Evolutionary conservation across 2,888 invertebrate genomes (phyloP), one percentile per base, ranked within the genome.

Genomic region (Gymnosoma rotundatum): DNA sequence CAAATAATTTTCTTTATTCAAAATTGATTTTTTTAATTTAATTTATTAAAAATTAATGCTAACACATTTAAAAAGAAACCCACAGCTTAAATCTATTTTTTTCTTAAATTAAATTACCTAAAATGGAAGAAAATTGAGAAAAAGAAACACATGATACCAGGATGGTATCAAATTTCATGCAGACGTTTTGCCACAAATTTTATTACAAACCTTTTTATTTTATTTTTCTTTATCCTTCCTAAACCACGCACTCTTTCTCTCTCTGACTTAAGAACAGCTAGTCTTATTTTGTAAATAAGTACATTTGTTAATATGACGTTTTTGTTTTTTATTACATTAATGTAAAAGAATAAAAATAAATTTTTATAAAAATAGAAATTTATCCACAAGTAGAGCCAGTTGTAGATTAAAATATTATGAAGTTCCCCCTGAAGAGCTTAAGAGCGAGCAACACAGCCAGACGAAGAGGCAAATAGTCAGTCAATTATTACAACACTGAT

Each of bases 131-230:
- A n/a, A 21, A 38, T 36, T 32, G 32, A 32, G 38, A 67, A 78
- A 36, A 1, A 67, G 66, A 54, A 70, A 63, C 86, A 86, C 78
- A 82, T 86, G 86, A 86, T 86, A 78, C 86, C 74, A 63, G 50
- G 56, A 61, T 52, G 83, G 86, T 89, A 89, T 90, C 89, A 88
- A 87, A 88, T 90, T 90, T 88, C 89, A 89, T 88, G 88, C 42
- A 42, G 42, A 42, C 42, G 42, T 42, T 42, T 42, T 10, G 42
- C 42, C 42, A 42, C 42, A 42, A 42, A 42, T 42, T 42, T 12
- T 42, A 12, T 90, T 88, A 90, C 88, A 88, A 88, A 89, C 88
- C 88, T 87, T 88, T 88, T 88, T 21, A 36, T 64, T 25, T 64
- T 72, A 25, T 61, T 38, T 36, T 69, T 69, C 21, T 48, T 8